Percentiles rank a stretch among this genome's conserved stretches.
These are phyloP conservation scores for Perognathus longimembris DNA, from an alignment of 2,113 vertebrate species.

Conservation along the genomic window DNA sequence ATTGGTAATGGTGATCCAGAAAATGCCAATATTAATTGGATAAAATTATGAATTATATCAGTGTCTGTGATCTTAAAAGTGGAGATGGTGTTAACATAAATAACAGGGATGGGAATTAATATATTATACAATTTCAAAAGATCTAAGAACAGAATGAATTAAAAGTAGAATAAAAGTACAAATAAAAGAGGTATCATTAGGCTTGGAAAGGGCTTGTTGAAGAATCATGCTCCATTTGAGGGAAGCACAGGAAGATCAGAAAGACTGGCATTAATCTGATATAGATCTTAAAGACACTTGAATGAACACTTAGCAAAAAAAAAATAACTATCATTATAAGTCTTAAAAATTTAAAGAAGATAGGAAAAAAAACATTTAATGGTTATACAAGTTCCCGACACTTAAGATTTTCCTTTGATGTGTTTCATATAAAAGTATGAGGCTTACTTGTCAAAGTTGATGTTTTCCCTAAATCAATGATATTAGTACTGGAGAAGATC, in stretches of 20 bases:
- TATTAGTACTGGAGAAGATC: background rate
- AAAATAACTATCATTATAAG: background rate
- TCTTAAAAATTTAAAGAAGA: background rate
- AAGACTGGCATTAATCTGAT: background rate
- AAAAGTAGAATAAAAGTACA: constrained; percentile 41
- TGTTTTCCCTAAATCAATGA: background rate
- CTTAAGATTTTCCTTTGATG: background rate
- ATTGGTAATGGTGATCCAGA: constrained; percentile 77
- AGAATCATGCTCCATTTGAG: background rate
- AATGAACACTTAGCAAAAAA: background rate
- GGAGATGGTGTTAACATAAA: constrained; percentile 57
- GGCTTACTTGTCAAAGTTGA: background rate
- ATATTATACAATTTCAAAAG: constrained; percentile 41
- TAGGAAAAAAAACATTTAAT: background rate
- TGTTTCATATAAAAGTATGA: background rate
- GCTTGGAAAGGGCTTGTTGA: background rate
- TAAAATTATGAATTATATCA: constrained; percentile 58
- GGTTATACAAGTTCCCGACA: background rate
- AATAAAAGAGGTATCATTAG: background rate
- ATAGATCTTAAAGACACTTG: too few species aligned
- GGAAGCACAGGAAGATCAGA: background rate
- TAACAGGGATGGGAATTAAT: constrained; percentile 14
- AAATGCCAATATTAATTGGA: constrained; percentile 74
- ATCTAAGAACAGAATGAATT: constrained; percentile 51
- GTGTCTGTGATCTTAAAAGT: constrained; percentile 72